These are phyloP conservation scores for Cephus rjabovi DNA, from an alignment of 2,888 invertebrate genomes.

Conservation along the genomic window DNA sequence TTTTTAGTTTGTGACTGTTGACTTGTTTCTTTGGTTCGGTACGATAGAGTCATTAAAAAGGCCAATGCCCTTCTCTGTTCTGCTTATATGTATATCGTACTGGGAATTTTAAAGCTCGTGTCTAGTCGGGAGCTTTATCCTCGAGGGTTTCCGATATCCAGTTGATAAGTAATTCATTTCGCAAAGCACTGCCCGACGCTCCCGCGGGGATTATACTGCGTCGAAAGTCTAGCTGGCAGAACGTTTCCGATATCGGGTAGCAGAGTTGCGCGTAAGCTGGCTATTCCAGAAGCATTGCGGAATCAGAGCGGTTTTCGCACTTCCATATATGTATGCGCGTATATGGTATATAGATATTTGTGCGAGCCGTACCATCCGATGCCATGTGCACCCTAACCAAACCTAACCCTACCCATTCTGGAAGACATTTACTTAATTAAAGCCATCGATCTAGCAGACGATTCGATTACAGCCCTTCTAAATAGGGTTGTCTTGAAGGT, in stretches of 20 bases:
- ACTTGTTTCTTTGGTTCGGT: background rate
- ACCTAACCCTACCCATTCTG: background rate
- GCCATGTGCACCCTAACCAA: background rate
- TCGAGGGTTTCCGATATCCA: background rate
- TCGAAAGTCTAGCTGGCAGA: background rate
- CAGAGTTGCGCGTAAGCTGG: background rate
- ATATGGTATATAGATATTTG: background rate
- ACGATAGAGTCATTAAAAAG: background rate
- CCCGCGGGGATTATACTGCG: background rate
- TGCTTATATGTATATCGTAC: background rate
- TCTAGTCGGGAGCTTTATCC: background rate
- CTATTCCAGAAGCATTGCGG: background rate
- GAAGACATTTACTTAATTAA: constrained; percentile 48
- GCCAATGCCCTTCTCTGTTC: background rate
- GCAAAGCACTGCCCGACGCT: constrained; percentile 1
- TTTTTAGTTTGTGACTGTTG: background rate
- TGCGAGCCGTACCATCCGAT: background rate
- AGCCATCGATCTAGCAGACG: constrained; percentile 46
- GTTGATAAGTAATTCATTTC: constrained; percentile 37
- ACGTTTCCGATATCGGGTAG: background rate
- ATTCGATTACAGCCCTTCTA: constrained; percentile 32
- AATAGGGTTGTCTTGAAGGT: background rate
- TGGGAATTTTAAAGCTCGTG: background rate
- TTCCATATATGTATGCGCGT: background rate
- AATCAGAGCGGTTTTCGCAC: background rate